Evolutionary conservation across 2,888 invertebrate species (phyloP).

Genomic region (Mythimna pallens): DNA sequence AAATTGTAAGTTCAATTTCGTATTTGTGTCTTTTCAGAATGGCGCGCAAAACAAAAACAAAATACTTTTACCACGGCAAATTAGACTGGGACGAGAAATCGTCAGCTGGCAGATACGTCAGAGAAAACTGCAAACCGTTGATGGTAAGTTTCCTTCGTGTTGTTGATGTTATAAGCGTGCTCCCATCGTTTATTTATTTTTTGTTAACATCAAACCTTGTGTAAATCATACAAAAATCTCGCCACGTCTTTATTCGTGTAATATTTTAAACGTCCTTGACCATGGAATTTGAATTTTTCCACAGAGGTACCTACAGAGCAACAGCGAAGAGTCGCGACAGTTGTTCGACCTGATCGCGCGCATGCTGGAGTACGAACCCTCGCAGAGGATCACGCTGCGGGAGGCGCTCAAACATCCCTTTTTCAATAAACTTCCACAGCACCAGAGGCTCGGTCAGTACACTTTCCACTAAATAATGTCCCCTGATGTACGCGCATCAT

Average conservation of each 20-base stretch:
- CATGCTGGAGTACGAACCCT: conserved; percentile 99
- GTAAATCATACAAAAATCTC: not conserved
- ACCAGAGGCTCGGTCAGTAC: conserved; percentile 93
- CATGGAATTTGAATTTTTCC: conserved; percentile 5
- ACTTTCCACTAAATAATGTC: not conserved
- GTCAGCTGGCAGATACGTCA: conserved; percentile 98
- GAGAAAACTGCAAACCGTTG: conserved; percentile 99
- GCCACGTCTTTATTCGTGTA: not conserved
- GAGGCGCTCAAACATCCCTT: conserved; percentile 98
- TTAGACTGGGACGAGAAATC: conserved; percentile 99
- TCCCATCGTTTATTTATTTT: not conserved
- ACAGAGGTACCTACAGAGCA: conserved; percentile 97
- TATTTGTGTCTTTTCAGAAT: conserved; percentile 91
- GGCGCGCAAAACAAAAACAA: conserved; percentile 97
- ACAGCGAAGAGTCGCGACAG: conserved; percentile 97
- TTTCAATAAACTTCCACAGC: conserved; percentile 96
- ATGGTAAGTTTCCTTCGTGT: conserved; percentile 91
- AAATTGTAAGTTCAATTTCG: conserved; percentile 11
- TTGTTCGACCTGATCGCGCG: conserved; percentile 98
- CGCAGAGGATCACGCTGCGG: conserved; percentile 95
- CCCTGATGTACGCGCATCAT: not conserved
- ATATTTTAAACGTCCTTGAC: conserved; percentile 3
- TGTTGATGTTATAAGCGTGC: not conserved
- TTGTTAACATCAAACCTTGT: not conserved
- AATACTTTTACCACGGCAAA: conserved; percentile 99